Evolutionary conservation across 2,888 invertebrate genomes (phyloP), one percentile per base, ranked within the genome.

Genomic region (Drosophila lutescens): DNA sequence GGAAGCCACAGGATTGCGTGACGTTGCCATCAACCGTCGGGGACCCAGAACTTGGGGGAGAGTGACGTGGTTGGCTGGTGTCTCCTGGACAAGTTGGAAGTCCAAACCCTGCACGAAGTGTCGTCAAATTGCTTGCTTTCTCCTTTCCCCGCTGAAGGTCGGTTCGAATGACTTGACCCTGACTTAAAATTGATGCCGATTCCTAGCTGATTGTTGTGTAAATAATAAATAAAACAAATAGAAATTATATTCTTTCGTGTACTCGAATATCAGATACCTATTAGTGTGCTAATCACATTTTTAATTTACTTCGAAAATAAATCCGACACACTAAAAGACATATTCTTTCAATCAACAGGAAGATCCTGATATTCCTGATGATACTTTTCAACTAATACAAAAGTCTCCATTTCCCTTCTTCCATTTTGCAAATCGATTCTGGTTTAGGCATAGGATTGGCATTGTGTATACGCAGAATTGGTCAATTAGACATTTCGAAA

Each of bases 191-290:
- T 38, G 26, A 12, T 17, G n/a, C n/a, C 46, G 38, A 49, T 36
- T 15, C 10, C 32, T 12, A 26, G 51, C 54, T 65, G 54, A 65
- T 55, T 77, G 47, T 62, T 44, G 38, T 55, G 61, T 69, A 59
- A 79, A 86, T 79, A 80, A 77, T 67, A 62, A 74, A 80, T 67
- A 30, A 2, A 20, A 43, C 20, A 7, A 17, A 7, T 4, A 8
- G 41, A 41, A n/a, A 8, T 4, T 17, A 1, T 20, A 20, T 20
- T 20, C 20, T 3, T 20, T 20, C 20, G 20, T 20, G 6, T 20
- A 12, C 43, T 20, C 43, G 43, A 43, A 10, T 20, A 20, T 12
- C 17, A 6, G 12, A 20, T 20, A 20, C 43, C 43, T 17, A 1
- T 43, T 17, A 20, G 12, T 43, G 17, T 4, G 1, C 1, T 10